Conservation (phyloP, 2,888 invertebrate genomes). For the Gymnosoma rotundatum region DNA sequence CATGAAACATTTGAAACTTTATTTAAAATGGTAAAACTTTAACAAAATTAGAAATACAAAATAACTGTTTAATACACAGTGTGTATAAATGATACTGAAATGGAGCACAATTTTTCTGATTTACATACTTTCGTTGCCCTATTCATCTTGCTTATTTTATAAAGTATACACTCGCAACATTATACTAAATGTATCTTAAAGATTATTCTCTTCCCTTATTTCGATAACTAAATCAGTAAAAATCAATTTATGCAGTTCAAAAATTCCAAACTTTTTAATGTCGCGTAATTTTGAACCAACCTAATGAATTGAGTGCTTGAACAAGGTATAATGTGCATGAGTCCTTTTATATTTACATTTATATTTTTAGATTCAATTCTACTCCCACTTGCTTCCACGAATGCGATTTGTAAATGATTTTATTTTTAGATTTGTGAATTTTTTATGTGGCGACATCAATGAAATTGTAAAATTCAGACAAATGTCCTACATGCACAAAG, state of each 20-base stretch:
- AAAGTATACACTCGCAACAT: too few relatives aligned
- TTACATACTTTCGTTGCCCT: too few relatives aligned
- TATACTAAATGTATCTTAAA: too few relatives aligned
- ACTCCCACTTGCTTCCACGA: conserved; percentile 23
- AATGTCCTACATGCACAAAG: conserved; percentile 24
- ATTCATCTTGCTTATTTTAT: too few relatives aligned
- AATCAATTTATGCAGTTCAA: too few relatives aligned
- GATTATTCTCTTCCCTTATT: too few relatives aligned
- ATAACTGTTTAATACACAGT: too few relatives aligned
- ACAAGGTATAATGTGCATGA: neutral
- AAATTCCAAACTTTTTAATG: neutral
- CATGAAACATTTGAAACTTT: too few relatives aligned
- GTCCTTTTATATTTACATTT: conserved; percentile 54
- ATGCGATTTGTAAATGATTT: conserved; percentile 3
- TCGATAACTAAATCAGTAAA: too few relatives aligned
- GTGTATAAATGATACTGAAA: too few relatives aligned
- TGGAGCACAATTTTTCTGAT: too few relatives aligned
- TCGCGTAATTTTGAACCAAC: neutral
- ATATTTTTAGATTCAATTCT: conserved; percentile 27
- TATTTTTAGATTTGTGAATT: neutral
- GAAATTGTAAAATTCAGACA: conserved; percentile 51
- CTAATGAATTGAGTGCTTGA: conserved; percentile 1
- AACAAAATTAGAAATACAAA: neutral
- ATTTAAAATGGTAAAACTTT: neutral
- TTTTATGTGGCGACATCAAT: conserved; percentile 23